phyloP scores from a whole-genome alignment of 2,888 invertebrate species.

The Oligia strigilis region DNA sequence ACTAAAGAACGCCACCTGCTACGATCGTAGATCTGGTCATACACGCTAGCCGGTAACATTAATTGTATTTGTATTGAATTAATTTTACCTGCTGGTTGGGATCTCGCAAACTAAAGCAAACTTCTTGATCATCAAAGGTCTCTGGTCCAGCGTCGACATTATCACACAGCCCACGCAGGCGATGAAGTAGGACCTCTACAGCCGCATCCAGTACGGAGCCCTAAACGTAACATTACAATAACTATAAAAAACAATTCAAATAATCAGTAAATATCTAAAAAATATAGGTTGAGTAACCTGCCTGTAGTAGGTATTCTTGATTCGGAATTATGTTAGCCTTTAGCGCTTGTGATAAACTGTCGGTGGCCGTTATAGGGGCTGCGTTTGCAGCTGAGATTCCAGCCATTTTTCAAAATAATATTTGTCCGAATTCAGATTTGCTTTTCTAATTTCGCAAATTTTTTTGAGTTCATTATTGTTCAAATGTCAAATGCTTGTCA shows the following conservation, averaged over 20 bases:
- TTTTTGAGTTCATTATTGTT: too few species aligned
- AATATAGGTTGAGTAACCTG: conserved; percentile 51
- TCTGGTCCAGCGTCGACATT: conserved; percentile 97
- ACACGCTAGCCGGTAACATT: background rate
- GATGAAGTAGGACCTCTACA: conserved; percentile 97
- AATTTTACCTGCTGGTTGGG: conserved; percentile 90
- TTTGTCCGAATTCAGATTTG: too few species aligned
- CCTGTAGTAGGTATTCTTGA: conserved; percentile 96
- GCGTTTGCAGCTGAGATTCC: conserved; percentile 81
- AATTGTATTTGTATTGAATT: background rate
- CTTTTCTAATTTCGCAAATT: background rate
- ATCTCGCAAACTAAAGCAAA: conserved; percentile 95
- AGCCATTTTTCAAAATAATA: conserved; percentile 29
- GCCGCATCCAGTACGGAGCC: conserved; percentile 98
- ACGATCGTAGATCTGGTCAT: background rate
- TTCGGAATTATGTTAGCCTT: conserved; percentile 97
- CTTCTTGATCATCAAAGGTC: conserved; percentile 98
- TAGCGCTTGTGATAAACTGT: conserved; percentile 94
- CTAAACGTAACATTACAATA: conserved; percentile 79
- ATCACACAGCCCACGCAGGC: conserved; percentile 97
- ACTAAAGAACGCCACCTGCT: background rate
- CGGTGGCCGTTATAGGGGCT: conserved; percentile 93
- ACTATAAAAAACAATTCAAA: background rate
- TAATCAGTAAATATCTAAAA: background rate
- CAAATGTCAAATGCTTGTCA: too few species aligned